A percentile compares a stretch with the other conserved stretches of the same genome.
phyloP scores from a whole-genome alignment of 2,888 invertebrate genomes.

The Heliconius ethilla region DNA sequence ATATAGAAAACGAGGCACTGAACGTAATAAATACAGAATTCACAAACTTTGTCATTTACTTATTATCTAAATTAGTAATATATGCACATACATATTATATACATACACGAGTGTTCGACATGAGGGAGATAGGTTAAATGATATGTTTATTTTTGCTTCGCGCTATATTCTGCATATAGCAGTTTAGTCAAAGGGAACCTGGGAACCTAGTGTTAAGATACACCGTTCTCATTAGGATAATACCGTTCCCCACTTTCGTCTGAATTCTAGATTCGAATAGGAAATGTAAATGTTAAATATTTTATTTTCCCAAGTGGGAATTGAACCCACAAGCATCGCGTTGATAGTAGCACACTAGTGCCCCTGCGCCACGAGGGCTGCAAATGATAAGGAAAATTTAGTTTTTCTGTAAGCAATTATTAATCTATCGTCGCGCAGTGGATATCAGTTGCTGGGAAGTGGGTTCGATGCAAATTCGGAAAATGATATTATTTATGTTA shows the following conservation, averaged over 20 bases:
- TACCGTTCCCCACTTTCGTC: neutral
- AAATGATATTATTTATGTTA: no score
- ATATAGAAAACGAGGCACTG: neutral
- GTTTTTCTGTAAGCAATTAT: no score
- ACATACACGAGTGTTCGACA: neutral
- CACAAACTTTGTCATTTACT: neutral
- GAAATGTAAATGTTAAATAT: no score
- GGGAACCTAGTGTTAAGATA: neutral
- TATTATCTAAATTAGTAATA: conserved; percentile 4
- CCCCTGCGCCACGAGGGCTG: no score
- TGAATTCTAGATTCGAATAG: neutral
- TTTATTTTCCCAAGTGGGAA: no score
- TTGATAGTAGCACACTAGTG: neutral
- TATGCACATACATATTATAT: neutral
- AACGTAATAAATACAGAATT: neutral
- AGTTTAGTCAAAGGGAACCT: neutral
- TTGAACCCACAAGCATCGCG: neutral
- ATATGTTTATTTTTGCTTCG: neutral
- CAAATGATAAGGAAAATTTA: no score
- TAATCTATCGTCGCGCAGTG: no score
- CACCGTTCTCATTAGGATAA: neutral
- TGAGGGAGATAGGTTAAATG: neutral
- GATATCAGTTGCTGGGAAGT: no score
- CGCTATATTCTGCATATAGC: neutral
- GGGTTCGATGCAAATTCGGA: no score